Evolutionary conservation across 1,140 invertebrate genomes (phyloP), one percentile per base, ranked within the genome.

Genomic region (Lepidotrigona ventralis): DNA sequence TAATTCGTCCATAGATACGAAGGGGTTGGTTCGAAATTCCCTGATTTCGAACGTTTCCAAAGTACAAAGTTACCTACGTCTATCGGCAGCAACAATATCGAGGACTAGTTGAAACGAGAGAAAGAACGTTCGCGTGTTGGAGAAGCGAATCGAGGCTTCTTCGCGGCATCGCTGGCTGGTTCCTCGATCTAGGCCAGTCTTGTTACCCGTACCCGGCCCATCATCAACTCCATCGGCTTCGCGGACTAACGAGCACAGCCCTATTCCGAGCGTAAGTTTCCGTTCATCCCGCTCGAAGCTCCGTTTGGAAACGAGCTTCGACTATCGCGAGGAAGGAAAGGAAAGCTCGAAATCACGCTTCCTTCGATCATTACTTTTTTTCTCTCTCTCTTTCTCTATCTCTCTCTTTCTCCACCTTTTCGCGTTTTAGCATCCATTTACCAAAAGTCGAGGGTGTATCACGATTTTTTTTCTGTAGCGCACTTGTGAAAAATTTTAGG

Each of bases 131-230:
- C 15, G 66, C 68, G 78, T 54, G 51, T 33, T 56, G 23, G 76
- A 68, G 33, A 54, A 14, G 8, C 4, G 39, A 23, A 14, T 73
- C 53, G 21, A 68, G 46, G 14, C 4, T 63, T 11, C 39, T 63
- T 39, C 17, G 39, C 11, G 39, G 68, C 51, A 29, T 69, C 68
- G 11, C 9, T 46, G 68, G 23, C 68, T n/a, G 26, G 21, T 3
- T 46, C 17, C 11, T 21, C 26, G 51, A 81, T 87, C 73, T 87
- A 81, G 58, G 64, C 51, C 56, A 84, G n/a, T 17, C 72, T 72
- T 53, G 53, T 71, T 74, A 68, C 74, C 21, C 63, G 23, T 46
- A 15, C 26, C 26, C 33, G 72, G 39, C 15, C 54, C 75, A 64
- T 80, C 69, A 51, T 80, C 69, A 51, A 64, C 54, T 33, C 21